phyloP scores from a whole-genome alignment of 2,888 invertebrate species.

The Thymelicus acteon region DNA sequence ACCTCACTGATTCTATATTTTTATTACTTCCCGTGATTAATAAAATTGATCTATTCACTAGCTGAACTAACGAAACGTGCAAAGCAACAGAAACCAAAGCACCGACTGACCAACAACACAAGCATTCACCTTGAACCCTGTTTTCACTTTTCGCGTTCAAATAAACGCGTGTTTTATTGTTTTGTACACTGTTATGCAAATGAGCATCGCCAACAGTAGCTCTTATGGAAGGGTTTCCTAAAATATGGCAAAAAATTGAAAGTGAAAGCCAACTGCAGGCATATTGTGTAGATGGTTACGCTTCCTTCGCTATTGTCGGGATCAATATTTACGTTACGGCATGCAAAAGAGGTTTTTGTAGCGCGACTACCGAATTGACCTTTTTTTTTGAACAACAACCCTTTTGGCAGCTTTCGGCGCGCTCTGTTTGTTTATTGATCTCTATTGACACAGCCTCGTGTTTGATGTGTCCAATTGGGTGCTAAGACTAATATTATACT shows the following conservation, averaged over 20 bases:
- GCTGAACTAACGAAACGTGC: constrained; percentile 57
- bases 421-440: constrained; percentile 59
- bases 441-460: constrained; percentile 58
- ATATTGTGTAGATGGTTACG: constrained; percentile 72
- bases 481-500: constrained; percentile 47
- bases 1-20: neutral
- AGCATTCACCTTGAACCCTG: constrained; percentile 69
- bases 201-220: constrained; percentile 73
- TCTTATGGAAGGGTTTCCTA: constrained; percentile 74
- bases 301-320: constrained; percentile 69
- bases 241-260: constrained; percentile 71
- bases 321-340: constrained; percentile 80
- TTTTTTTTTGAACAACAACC: constrained; percentile 78
- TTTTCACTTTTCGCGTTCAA: constrained; percentile 81
- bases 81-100: constrained; percentile 67
- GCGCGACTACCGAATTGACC: constrained; percentile 72
- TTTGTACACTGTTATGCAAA: constrained; percentile 80
- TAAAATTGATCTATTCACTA: constrained; percentile 4
- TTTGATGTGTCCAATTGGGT: constrained; percentile 55
- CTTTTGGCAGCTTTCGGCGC: constrained; percentile 49
- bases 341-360: constrained; percentile 82
- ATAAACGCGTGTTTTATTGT: constrained; percentile 73
- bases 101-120: constrained; percentile 64
- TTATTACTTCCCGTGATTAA: neutral
- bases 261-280: constrained; percentile 80